These are phyloP conservation scores for Scaeva pyrastri DNA, from an alignment of 2,888 invertebrate species.

Conservation along the genomic window DNA sequence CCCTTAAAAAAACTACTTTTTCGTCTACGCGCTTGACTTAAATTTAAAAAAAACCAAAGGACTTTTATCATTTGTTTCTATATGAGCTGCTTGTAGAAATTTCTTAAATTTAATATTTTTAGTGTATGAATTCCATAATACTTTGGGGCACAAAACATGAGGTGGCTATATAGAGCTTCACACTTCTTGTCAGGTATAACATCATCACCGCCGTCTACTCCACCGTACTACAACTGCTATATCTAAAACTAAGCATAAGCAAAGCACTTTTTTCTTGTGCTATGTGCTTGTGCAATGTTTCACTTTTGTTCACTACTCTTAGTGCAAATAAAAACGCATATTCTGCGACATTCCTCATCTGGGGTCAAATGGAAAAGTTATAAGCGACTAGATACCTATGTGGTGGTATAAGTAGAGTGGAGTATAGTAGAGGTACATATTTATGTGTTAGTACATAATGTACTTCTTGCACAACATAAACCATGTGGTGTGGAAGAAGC, in stretches of 20 bases:
- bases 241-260: neutral
- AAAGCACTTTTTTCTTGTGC: neutral
- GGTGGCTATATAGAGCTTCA: neutral
- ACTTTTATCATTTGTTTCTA: constrained; percentile 42
- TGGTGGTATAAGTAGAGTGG: neutral
- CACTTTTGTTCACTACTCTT: constrained; percentile 51
- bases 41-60: constrained; percentile 12
- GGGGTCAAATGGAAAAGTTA: constrained; percentile 9
- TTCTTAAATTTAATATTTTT: constrained; percentile 59
- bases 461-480: neutral
- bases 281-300: constrained; percentile 42
- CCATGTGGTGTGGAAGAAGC: neutral
- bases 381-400: too few relatives aligned
- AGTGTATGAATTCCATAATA: constrained; percentile 59
- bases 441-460: too few relatives aligned
- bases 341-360: constrained; percentile 53
- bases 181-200: neutral
- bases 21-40: neutral
- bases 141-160: constrained; percentile 25
- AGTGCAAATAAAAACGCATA: constrained; percentile 65
- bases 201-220: too few relatives aligned
- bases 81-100: constrained; percentile 46
- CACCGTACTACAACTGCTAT: too few relatives aligned
- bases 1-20: neutral
- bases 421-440: too few relatives aligned